These are phyloP conservation scores for Heliconius hewitsoni DNA, from an alignment of 1,140 invertebrate species.

Conservation along the genomic window DNA sequence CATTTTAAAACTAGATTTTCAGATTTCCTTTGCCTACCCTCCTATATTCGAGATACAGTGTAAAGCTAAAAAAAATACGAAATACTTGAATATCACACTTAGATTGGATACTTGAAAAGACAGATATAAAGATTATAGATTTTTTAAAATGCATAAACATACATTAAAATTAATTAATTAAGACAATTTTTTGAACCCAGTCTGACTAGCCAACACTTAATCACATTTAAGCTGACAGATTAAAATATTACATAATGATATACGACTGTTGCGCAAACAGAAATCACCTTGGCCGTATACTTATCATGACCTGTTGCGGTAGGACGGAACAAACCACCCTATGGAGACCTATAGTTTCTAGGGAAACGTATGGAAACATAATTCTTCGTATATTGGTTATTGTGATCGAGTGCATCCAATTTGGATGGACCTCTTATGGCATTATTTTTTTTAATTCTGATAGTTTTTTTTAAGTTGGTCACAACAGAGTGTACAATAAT, in stretches of 20 bases:
- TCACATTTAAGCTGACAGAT: conserved; percentile 5
- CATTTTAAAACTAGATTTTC: neutral
- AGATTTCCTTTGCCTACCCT: too few relatives aligned
- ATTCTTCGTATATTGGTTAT: conserved; percentile 23
- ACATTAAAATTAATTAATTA: neutral
- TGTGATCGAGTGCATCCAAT: conserved; percentile 40
- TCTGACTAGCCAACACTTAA: neutral
- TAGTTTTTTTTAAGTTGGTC: conserved; percentile 36
- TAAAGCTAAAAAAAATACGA: too few relatives aligned
- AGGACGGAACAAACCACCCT: conserved; percentile 42
- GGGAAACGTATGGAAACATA: neutral
- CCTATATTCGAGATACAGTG: too few relatives aligned
- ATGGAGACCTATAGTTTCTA: neutral
- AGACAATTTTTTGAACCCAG: neutral
- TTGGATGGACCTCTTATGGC: conserved; percentile 29
- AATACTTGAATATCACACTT: too few relatives aligned
- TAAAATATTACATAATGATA: conserved; percentile 27
- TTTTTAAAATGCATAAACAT: neutral
- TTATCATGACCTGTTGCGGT: conserved; percentile 55
- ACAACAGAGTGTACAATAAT: neutral
- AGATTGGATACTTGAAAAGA: too few relatives aligned
- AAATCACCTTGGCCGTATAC: conserved; percentile 49
- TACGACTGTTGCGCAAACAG: conserved; percentile 36
- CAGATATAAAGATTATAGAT: too few relatives aligned
- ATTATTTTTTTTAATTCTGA: conserved; percentile 19